These are phyloP conservation scores for Melanerpes formicivorus DNA, from an alignment of 2,113 vertebrate genomes.

Conservation along the genomic window DNA sequence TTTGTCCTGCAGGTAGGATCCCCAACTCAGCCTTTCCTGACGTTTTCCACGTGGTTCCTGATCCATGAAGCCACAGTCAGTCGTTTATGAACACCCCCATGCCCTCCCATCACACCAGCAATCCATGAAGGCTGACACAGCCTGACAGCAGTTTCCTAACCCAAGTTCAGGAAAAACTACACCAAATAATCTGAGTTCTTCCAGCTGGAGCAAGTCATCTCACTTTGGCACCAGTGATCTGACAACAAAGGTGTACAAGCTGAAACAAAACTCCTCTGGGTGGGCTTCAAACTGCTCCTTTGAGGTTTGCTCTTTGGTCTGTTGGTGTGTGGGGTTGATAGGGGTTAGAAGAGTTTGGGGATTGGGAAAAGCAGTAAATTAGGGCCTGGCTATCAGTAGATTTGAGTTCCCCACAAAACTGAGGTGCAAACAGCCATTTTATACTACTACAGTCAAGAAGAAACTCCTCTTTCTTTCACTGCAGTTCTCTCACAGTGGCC, in stretches of 20 bases:
- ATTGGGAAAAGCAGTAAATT: background rate
- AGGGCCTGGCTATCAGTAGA: background rate
- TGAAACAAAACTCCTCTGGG: background rate
- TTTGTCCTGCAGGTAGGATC: background rate
- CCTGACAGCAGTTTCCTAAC: background rate
- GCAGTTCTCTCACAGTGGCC: background rate
- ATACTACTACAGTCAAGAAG: background rate
- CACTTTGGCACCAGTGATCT: background rate
- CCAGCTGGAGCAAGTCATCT: background rate
- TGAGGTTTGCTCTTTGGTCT: background rate
- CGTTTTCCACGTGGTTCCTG: background rate
- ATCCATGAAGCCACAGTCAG: background rate
- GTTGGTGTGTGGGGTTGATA: rapidly evolving
- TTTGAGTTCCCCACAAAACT: background rate
- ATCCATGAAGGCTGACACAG: background rate
- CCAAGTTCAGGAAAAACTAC: background rate
- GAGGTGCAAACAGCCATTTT: background rate
- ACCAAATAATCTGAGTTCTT: background rate
- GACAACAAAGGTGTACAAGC: background rate
- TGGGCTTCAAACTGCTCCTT: background rate
- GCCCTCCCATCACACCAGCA: background rate
- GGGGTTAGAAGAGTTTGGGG: background rate
- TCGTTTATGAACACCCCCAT: background rate
- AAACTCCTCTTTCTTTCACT: background rate
- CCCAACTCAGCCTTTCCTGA: background rate